These are phyloP conservation scores for Anoplolepis gracilipes DNA, from an alignment of 1,140 invertebrate genomes.

Conservation along the genomic window DNA sequence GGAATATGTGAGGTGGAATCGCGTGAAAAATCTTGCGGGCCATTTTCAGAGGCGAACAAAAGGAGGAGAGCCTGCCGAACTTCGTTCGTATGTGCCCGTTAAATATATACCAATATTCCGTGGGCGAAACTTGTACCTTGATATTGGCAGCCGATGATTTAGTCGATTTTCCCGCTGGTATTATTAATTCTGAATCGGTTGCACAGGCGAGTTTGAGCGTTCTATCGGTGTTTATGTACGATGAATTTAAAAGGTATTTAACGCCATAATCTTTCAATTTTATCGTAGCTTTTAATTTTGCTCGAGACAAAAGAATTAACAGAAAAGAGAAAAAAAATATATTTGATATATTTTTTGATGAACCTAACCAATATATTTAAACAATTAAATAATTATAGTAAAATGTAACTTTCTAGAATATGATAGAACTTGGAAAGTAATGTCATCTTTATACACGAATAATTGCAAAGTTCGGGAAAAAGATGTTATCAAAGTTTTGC, in stretches of 20 bases:
- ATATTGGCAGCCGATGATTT: conserved; percentile 73
- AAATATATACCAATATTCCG: conserved; percentile 68
- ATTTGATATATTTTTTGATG: not conserved
- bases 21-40: conserved; percentile 74
- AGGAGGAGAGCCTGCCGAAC: conserved; percentile 13
- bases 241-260: conserved; percentile 51
- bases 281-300: not conserved
- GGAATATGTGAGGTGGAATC: conserved; percentile 72
- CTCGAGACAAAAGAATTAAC: not conserved
- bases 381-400: not conserved
- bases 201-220: conserved; percentile 39
- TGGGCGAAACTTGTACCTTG: conserved; percentile 68
- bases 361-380: conserved; percentile 18
- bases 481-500: not conserved
- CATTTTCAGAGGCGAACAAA: conserved; percentile 71
- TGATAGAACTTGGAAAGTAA: not conserved
- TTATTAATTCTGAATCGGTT: conserved; percentile 54
- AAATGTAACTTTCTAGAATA: not conserved
- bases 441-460: not conserved
- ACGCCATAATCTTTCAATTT: not conserved
- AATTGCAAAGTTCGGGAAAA: not conserved
- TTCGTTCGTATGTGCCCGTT: conserved; percentile 49
- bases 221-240: conserved; percentile 30
- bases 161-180: conserved; percentile 59
- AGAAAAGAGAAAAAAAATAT: not conserved